Percentiles rank a stretch among this genome's conserved stretches.
Conservation (phyloP, 1,140 invertebrate genomes). For the Brachionus rubens region DNA sequence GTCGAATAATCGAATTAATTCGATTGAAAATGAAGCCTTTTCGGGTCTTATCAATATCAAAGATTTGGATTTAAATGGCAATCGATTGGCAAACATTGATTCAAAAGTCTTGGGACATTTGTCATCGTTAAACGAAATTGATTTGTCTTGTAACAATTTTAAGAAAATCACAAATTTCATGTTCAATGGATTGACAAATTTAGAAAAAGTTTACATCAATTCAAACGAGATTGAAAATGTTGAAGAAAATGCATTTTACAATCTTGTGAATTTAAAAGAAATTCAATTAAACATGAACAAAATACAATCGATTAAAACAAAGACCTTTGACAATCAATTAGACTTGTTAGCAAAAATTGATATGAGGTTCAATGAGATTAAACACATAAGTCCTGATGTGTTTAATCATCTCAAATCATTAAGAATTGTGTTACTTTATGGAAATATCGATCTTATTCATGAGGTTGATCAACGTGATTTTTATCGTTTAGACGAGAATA, state of each 20-base stretch:
- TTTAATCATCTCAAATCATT: background rate
- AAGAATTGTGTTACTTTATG: background rate
- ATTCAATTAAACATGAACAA: slow-evolving; percentile 29
- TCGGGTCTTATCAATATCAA: background rate
- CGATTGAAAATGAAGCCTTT: background rate
- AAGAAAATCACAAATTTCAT: background rate
- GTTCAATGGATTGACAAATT: background rate
- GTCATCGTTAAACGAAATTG: background rate
- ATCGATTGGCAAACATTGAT: background rate
- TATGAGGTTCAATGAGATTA: slow-evolving; percentile 21
- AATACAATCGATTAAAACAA: background rate
- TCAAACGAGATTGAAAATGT: slow-evolving; percentile 12
- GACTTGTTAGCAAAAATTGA: background rate
- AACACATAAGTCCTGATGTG: background rate
- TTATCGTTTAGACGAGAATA: background rate
- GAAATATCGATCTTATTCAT: slow-evolving; percentile 35
- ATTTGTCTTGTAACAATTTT: slow-evolving; percentile 23
- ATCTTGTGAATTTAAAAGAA: background rate
- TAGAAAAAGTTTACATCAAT: slow-evolving; percentile 23
- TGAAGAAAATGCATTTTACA: background rate
- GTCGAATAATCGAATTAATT: background rate
- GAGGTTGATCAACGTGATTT: slow-evolving; percentile 5
- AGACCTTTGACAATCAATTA: background rate
- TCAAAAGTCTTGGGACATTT: background rate
- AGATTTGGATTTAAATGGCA: background rate